Evolutionary conservation across 2,113 vertebrate species (phyloP).

Genomic region (Calypte anna): DNA sequence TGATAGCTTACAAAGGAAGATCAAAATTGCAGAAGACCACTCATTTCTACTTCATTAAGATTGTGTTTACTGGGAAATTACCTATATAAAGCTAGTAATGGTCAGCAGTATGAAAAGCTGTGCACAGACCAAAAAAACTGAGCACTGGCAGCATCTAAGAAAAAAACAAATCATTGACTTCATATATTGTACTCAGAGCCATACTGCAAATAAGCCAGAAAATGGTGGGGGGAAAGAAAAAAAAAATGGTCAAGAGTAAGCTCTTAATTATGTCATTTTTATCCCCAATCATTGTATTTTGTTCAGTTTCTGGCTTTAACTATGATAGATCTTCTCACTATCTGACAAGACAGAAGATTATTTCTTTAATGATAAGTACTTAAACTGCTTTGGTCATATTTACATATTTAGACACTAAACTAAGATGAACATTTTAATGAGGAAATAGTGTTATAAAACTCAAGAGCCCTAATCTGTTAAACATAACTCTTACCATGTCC

Average conservation of each 20-base stretch:
- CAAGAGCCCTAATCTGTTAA: neutral
- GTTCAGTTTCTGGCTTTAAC: neutral
- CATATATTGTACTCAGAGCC: neutral
- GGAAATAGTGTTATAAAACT: neutral
- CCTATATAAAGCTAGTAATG: neutral
- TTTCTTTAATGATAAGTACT: neutral
- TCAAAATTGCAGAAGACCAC: neutral
- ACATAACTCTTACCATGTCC: neutral
- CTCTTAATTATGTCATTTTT: neutral
- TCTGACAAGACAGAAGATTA: neutral
- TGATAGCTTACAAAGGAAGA: neutral
- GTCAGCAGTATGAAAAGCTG: neutral
- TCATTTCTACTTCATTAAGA: neutral
- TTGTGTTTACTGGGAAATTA: neutral
- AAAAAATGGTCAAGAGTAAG: rapidly evolving
- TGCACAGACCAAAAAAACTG: neutral
- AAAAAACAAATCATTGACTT: neutral
- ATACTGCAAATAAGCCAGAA: neutral
- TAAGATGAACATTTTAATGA: neutral
- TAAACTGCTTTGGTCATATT: neutral
- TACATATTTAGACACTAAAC: neutral
- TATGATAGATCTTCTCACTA: neutral
- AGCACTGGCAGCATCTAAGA: neutral
- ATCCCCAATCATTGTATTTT: neutral
- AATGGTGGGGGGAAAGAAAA: neutral